Conservation (phyloP, 2,797 vertebrate species). For the Sorex maritimensis region DNA sequence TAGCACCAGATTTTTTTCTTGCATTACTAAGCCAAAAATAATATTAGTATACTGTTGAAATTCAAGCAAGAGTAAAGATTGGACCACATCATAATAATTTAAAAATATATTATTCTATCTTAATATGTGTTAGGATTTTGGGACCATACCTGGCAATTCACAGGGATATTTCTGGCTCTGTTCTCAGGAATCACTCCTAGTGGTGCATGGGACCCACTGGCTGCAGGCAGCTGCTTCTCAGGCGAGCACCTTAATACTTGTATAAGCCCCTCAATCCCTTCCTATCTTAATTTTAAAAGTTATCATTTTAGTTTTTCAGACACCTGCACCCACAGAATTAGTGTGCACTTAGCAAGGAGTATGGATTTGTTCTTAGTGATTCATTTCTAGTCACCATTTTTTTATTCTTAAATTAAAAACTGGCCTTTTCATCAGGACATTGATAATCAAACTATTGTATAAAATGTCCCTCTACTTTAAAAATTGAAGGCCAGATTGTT, state of each 20-base stretch:
- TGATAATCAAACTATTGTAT: not conserved
- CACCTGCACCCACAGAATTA: not conserved
- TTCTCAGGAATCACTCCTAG: no score
- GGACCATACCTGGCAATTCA: no score
- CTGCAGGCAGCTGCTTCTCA: no score
- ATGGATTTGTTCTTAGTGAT: not conserved
- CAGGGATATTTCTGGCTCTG: no score
- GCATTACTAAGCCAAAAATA: constrained; percentile 11
- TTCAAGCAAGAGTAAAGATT: constrained; percentile 31
- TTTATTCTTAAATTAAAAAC: constrained; percentile 40
- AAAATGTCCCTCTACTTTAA: constrained; percentile 49
- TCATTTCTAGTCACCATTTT: constrained; percentile 37
- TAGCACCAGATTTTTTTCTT: constrained; percentile 15
- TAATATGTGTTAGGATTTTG: no score
- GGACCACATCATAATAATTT: not conserved
- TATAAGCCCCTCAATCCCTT: no score
- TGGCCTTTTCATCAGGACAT: not conserved
- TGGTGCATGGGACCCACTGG: no score
- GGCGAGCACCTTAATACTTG: no score
- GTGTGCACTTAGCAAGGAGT: not conserved
- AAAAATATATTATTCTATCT: not conserved
- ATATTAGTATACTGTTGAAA: constrained; percentile 42
- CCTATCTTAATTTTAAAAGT: no score
- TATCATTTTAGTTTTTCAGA: not conserved
- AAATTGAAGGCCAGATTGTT: constrained; percentile 34